Conservation (phyloP, 2,888 invertebrate genomes). For the Ophonus ardosiacus region DNA sequence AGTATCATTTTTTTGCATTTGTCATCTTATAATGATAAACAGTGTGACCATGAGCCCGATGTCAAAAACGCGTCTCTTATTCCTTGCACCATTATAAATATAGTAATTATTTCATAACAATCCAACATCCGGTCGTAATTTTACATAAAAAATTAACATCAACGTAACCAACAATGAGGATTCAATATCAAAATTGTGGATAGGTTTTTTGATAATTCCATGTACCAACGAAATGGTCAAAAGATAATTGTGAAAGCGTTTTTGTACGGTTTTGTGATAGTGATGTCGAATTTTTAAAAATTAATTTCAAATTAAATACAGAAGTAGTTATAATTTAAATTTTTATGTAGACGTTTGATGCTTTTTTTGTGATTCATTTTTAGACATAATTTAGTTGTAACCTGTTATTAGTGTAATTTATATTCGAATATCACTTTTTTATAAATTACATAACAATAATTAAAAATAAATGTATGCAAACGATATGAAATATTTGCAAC, state of each 20-base stretch:
- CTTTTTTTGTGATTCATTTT: constrained; percentile 3
- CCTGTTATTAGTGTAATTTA: constrained; percentile 17
- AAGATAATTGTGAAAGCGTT: constrained; percentile 27
- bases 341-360: constrained; percentile 1
- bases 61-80: constrained; percentile 57
- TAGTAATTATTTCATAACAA: constrained; percentile 59
- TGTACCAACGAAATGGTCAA: constrained; percentile 16
- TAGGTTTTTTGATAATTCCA: constrained; percentile 21
- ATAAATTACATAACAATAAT: constrained; percentile 8
- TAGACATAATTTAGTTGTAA: constrained; percentile 14
- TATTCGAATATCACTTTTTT: constrained; percentile 18
- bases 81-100: constrained; percentile 59
- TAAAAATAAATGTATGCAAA: neutral
- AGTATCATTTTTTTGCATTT: constrained; percentile 48
- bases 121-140: constrained; percentile 47
- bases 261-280: neutral
- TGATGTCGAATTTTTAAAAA: constrained; percentile 8
- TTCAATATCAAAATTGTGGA: constrained; percentile 34
- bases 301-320: constrained; percentile 45
- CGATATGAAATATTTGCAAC: too few species aligned
- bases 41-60: constrained; percentile 55
- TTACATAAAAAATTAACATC: constrained; percentile 42
- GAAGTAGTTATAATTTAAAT: constrained; percentile 15
- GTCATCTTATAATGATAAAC: constrained; percentile 51
- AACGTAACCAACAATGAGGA: constrained; percentile 15